phyloP scores from a whole-genome alignment of 2,113 vertebrate species.

The Leptobrachium leishanense region DNA sequence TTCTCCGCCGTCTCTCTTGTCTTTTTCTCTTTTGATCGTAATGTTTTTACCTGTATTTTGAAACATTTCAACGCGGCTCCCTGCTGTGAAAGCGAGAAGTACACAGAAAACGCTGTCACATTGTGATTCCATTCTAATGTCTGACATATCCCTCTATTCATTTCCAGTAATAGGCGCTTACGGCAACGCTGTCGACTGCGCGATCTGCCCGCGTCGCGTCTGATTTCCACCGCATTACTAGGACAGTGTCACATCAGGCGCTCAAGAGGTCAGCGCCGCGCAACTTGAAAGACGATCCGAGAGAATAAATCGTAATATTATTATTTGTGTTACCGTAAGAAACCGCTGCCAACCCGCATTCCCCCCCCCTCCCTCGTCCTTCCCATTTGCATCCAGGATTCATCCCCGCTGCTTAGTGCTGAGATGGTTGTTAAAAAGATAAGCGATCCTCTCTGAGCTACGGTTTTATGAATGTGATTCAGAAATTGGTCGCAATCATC shows the following conservation, averaged over 20 bases:
- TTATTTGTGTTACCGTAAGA: too few species aligned
- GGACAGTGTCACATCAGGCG: constrained; percentile 13
- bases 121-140: constrained; percentile 28
- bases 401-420: neutral
- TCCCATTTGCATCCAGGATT: neutral
- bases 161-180: constrained; percentile 39
- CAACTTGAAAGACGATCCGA: neutral
- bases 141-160: constrained; percentile 40
- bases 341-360: neutral
- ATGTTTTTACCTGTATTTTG: constrained; percentile 46
- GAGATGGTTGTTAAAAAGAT: neutral
- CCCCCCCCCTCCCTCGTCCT: neutral
- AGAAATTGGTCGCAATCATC: too few species aligned
- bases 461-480: too few species aligned
- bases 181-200: neutral
- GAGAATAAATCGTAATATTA: neutral
- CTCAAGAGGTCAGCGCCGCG: constrained; percentile 19
- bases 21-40: constrained; percentile 12
- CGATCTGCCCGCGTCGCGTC: constrained; percentile 8
- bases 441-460: too few species aligned
- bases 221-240: constrained; percentile 16
- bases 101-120: constrained; percentile 28
- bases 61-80: constrained; percentile 38
- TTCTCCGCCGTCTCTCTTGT: neutral
- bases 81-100: constrained; percentile 29